Base-by-base conservation (phyloP, 2,797 vertebrate species). In the Oryzias dopingdopingensis region DNA sequence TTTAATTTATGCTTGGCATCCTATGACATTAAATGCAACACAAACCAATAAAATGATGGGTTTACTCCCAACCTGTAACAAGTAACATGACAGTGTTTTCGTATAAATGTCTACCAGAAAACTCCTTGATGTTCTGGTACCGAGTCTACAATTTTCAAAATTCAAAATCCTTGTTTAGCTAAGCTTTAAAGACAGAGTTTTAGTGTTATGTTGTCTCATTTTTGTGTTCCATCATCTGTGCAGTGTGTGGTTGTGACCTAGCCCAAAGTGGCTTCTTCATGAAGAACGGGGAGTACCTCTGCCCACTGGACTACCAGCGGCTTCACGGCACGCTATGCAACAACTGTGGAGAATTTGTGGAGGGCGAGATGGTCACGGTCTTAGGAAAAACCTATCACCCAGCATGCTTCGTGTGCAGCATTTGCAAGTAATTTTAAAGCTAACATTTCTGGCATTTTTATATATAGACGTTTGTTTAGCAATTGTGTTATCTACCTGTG, bases 191-290 rank as follows among this genome's bases (percentile, higher is more conserved):
- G 3, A 5, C 10, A 4, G 5, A 15, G 4, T 5, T 17, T 12
- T n/a, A 32, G 14, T 20, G 16, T 51, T 12, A 5, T 14, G 13
- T n/a, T 51, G 46, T 48, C 6, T 15, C 20, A 2, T 18, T 29
- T 29, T 29, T 2, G 14, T 15, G 8, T 43, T 2, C 17, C 6
- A 18, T 52, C 43, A 4, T 49, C 26, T 20, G 40, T 32, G 47
- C 82, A 99, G 97, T 95, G 69, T 99, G 97, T 32, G 97, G 96
- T 77, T 98, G 97, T 72, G 97, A 99, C 87, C 85, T 99, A 90
- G 93, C 92, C 10, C 94, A 95, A 72, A 95, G 94, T 1, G 97
- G 97, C 42, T 99, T 98, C 89, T 98, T 97, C 86, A 89, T 95
- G 76, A 96, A 92, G 90, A 96, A 92, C 40, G 93, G 93, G 0